phyloP scores from a whole-genome alignment of 2,888 invertebrate genomes.

The Drosophila austrosaltans region DNA sequence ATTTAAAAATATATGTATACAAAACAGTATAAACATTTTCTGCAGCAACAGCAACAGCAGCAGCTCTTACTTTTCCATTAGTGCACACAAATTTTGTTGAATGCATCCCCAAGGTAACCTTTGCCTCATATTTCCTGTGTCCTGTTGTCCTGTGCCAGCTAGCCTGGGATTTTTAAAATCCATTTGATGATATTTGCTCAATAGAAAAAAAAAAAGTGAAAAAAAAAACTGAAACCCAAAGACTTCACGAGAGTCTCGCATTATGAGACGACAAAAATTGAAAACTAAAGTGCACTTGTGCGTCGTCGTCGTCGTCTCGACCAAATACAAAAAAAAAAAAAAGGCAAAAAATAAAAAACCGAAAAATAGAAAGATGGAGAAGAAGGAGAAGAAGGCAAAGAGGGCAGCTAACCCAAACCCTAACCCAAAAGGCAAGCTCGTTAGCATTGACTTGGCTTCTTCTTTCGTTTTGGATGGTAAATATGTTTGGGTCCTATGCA shows the following conservation, averaged over 20 bases:
- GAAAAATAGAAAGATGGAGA: neutral
- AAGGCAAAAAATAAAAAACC: neutral
- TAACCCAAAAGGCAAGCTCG: conserved; percentile 42
- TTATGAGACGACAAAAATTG: conserved; percentile 71
- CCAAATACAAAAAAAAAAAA: conserved; percentile 17
- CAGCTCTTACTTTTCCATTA: conserved; percentile 71
- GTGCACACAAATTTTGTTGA: conserved; percentile 64
- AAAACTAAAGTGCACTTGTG: conserved; percentile 71
- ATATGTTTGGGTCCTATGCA: conserved; percentile 56
- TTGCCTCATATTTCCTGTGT: conserved; percentile 53
- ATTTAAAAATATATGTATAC: conserved; percentile 37
- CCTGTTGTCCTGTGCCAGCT: conserved; percentile 15
- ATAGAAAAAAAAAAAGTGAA: conserved; percentile 33
- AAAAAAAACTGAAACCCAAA: conserved; percentile 21
- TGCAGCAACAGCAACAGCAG: conserved; percentile 50
- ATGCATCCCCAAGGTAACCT: conserved; percentile 72
- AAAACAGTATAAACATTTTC: conserved; percentile 42
- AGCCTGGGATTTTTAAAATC: conserved; percentile 61
- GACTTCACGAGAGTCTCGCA: conserved; percentile 60
- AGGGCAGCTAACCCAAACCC: conserved; percentile 13
- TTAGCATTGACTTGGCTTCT: conserved; percentile 47
- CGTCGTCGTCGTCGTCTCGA: conserved; percentile 31
- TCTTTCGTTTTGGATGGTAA: conserved; percentile 26
- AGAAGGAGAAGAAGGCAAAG: neutral
- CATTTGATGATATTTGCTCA: conserved; percentile 63